Percentiles rank a stretch among this genome's conserved stretches.
These are phyloP conservation scores for Drosophila subobscura DNA, from an alignment of 1,140 invertebrate genomes.

Conservation along the genomic window DNA sequence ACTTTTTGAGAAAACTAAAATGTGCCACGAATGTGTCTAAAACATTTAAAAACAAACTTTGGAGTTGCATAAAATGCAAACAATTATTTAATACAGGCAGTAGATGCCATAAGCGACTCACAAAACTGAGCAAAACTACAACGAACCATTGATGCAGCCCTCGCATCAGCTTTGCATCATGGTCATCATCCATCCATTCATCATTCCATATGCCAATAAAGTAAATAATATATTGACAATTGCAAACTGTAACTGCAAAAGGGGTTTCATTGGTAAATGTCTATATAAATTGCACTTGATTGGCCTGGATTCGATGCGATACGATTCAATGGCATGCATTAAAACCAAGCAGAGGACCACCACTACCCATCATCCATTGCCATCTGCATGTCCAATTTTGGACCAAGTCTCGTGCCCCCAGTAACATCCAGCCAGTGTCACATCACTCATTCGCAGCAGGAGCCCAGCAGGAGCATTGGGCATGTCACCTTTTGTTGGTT, in stretches of 20 bases:
- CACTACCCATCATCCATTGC: neutral
- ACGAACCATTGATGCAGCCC: conserved; percentile 15
- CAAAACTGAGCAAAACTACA: too few species aligned
- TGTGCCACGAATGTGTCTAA: too few species aligned
- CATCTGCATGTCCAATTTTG: conserved; percentile 3
- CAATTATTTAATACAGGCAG: too few species aligned
- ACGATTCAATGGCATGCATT: conserved; percentile 78
- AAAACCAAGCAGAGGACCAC: conserved; percentile 46
- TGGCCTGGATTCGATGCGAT: conserved; percentile 68
- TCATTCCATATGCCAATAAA: conserved; percentile 44
- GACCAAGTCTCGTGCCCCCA: neutral
- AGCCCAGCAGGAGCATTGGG: conserved; percentile 18
- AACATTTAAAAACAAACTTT: too few species aligned
- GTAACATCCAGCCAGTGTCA: conserved; percentile 9
- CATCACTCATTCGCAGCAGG: conserved; percentile 64
- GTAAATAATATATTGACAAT: conserved; percentile 75
- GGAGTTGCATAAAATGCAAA: too few species aligned
- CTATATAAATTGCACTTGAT: conserved; percentile 82
- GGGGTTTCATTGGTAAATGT: conserved; percentile 74
- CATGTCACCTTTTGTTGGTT: conserved; percentile 35
- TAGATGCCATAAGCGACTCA: too few species aligned
- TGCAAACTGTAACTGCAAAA: conserved; percentile 70
- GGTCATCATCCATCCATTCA: conserved; percentile 17
- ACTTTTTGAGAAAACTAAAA: too few species aligned
- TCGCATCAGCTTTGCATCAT: conserved; percentile 14